Evolutionary conservation across 1,140 invertebrate genomes (phyloP).

Genomic region (Drosophila equinoxialis): DNA sequence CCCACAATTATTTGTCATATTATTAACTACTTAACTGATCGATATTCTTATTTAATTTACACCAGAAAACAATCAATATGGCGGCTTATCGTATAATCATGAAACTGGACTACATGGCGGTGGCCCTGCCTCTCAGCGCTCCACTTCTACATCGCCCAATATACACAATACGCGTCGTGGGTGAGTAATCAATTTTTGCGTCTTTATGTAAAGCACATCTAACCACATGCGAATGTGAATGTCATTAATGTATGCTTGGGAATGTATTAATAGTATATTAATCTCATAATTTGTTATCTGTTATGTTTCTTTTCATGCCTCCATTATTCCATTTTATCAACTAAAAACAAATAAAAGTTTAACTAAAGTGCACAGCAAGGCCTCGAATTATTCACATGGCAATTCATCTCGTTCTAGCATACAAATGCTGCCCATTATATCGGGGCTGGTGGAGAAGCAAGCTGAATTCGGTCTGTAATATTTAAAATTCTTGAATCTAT

Average conservation of each 20-base stretch:
- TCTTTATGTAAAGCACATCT: constrained; percentile 18
- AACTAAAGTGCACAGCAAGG: constrained; percentile 73
- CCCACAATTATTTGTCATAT: not conserved
- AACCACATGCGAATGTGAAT: not conserved
- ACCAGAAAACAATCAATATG: constrained; percentile 71
- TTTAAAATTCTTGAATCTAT: not conserved
- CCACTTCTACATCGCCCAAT: constrained; percentile 74
- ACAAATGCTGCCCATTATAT: constrained; percentile 83
- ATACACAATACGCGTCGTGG: constrained; percentile 73
- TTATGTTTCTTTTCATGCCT: constrained; percentile 36
- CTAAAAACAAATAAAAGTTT: constrained; percentile 38
- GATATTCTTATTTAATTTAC: constrained; percentile 6
- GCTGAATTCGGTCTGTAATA: constrained; percentile 70
- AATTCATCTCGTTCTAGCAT: constrained; percentile 83
- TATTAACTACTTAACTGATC: not conserved
- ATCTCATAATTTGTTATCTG: constrained; percentile 37
- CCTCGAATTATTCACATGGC: constrained; percentile 80
- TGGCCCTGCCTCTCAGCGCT: constrained; percentile 58
- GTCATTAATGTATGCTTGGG: constrained; percentile 26
- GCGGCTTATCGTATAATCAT: constrained; percentile 58
- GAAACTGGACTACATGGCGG: constrained; percentile 57
- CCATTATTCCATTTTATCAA: constrained; percentile 20
- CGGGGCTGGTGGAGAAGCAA: constrained; percentile 81
- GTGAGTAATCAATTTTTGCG: constrained; percentile 54
- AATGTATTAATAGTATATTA: constrained; percentile 14